A percentile compares a stretch with the other conserved stretches of the same genome.
Evolutionary conservation across 2,797 vertebrate genomes (phyloP).

Genomic region (Clarias pachynema): DNA sequence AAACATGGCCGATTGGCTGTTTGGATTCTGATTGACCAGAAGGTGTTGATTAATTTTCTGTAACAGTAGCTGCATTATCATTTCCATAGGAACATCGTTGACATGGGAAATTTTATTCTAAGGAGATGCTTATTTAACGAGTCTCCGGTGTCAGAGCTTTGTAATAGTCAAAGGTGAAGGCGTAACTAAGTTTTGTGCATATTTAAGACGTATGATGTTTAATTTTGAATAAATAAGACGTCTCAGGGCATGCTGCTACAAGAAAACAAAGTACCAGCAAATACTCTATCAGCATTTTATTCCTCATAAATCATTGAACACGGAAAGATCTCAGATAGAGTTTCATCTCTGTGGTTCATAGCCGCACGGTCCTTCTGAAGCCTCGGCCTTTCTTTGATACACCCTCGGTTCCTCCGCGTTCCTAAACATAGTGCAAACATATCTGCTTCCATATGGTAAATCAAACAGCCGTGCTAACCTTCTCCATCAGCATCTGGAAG

Average conservation of each 20-base stretch:
- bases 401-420: slow-evolving; percentile 15
- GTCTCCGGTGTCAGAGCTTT: not conserved
- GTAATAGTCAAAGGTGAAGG: not conserved
- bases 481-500: not conserved
- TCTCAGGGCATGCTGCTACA: not conserved
- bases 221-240: not conserved
- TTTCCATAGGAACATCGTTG: not conserved
- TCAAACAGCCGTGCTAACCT: slow-evolving; percentile 12
- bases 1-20: not conserved
- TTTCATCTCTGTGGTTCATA: slow-evolving; percentile 4
- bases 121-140: not conserved
- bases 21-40: not conserved
- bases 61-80: not conserved
- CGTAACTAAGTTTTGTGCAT: not conserved
- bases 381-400: slow-evolving; percentile 21
- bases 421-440: slow-evolving; percentile 35
- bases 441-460: slow-evolving; percentile 29
- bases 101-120: not conserved
- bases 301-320: not conserved
- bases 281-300: not conserved
- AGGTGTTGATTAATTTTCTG: not conserved
- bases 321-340: not conserved
- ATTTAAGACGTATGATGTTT: not conserved
- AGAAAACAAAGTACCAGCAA: not conserved
- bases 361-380: not conserved